Evolutionary conservation across 2,888 invertebrate genomes (phyloP).

Genomic region (Leptinotarsa juncta): DNA sequence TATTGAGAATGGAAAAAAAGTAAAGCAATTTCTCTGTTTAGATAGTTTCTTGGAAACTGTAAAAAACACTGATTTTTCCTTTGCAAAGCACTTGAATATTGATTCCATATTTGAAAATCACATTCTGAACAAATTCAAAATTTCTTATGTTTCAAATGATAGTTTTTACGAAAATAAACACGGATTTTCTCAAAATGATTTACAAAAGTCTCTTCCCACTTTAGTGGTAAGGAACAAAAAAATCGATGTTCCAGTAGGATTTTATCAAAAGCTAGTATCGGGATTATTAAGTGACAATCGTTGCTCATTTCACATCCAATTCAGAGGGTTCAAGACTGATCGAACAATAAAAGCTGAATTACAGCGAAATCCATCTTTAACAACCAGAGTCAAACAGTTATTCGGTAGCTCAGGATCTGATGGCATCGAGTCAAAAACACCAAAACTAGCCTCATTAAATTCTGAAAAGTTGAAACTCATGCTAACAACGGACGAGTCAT

Average conservation of each 20-base stretch:
- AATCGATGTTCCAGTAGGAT: slow-evolving; percentile 53
- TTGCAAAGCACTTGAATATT: slow-evolving; percentile 59
- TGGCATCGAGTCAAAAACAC: slow-evolving; percentile 47
- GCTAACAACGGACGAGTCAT: slow-evolving; percentile 67
- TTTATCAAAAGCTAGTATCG: slow-evolving; percentile 58
- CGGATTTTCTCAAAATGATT: slow-evolving; percentile 60
- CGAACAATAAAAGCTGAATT: slow-evolving; percentile 77
- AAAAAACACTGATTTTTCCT: slow-evolving; percentile 63
- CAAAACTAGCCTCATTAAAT: slow-evolving; percentile 54
- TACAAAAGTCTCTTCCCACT: slow-evolving; percentile 56
- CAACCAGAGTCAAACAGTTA: slow-evolving; percentile 74
- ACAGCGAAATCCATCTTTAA: slow-evolving; percentile 77
- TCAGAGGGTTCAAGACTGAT: slow-evolving; percentile 84
- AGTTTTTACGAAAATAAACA: slow-evolving; percentile 67
- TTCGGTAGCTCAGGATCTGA: slow-evolving; percentile 59
- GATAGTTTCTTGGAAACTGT: slow-evolving; percentile 66
- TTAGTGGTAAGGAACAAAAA: slow-evolving; percentile 54
- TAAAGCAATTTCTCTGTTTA: slow-evolving; percentile 59
- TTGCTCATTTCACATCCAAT: slow-evolving; percentile 68
- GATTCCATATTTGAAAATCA: slow-evolving; percentile 58
- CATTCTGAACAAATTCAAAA: slow-evolving; percentile 60
- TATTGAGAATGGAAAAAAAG: slow-evolving; percentile 53
- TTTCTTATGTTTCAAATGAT: slow-evolving; percentile 63
- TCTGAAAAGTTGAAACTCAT: slow-evolving; percentile 68
- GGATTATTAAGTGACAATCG: slow-evolving; percentile 56